Conservation (phyloP, 2,113 vertebrate genomes). For the Galemys pyrenaicus region DNA sequence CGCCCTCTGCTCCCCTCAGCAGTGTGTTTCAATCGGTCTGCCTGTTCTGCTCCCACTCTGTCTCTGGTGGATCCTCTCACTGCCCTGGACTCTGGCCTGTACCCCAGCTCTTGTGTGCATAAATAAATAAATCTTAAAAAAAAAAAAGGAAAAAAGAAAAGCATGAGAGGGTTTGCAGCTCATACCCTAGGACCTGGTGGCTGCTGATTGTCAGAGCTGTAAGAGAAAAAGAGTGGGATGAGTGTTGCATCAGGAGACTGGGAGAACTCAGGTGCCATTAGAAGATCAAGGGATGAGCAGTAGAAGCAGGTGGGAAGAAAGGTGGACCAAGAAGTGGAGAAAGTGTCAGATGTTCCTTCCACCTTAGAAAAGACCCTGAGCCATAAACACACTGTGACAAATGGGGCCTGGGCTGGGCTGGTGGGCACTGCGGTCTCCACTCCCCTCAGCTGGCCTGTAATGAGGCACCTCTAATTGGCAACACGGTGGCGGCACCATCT, state of each 20-base stretch:
- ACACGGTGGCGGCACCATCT: neutral
- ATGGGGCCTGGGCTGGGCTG: neutral
- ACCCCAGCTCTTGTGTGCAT: no score
- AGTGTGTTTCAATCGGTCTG: no score
- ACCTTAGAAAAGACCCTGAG: neutral
- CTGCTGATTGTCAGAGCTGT: neutral
- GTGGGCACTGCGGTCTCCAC: neutral
- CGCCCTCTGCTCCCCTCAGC: no score
- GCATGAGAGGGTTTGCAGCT: neutral
- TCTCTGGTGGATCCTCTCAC: no score
- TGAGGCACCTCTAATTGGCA: neutral
- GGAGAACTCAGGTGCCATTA: neutral
- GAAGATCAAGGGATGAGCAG: neutral
- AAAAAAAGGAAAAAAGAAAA: neutral
- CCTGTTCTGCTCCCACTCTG: no score
- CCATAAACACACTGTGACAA: neutral
- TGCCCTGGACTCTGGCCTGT: no score
- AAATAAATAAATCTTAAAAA: accelerated
- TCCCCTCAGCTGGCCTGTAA: neutral
- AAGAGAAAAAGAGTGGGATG: neutral
- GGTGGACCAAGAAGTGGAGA: neutral
- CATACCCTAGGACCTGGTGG: neutral
- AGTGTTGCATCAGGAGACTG: neutral
- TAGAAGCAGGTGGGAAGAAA: neutral
- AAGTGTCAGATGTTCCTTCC: neutral